Conservation (phyloP, 2,888 invertebrate species). For the Lymantria monacha region DNA sequence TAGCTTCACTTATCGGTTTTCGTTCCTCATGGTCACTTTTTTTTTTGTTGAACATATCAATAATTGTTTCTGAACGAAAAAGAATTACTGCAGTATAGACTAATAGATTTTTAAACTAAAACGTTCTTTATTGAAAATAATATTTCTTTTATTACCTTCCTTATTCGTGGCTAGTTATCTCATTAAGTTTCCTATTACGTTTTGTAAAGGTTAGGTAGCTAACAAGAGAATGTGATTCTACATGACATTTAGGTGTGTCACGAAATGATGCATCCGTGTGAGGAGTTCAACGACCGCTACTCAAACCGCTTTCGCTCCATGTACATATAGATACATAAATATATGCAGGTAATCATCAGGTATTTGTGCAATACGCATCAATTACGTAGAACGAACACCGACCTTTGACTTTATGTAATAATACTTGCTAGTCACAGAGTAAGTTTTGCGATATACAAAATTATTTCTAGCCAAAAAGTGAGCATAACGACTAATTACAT, state of each 20-base stretch:
- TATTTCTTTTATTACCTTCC: not conserved
- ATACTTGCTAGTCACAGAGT: too few relatives aligned
- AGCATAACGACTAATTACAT: too few relatives aligned
- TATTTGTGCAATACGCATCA: constrained; percentile 16
- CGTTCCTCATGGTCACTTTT: too few relatives aligned
- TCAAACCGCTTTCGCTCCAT: constrained; percentile 58
- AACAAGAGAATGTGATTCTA: constrained; percentile 32
- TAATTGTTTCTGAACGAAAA: too few relatives aligned
- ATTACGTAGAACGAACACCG: constrained; percentile 25
- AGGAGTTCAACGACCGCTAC: constrained; percentile 53
- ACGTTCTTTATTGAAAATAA: too few relatives aligned
- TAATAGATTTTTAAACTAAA: too few relatives aligned
- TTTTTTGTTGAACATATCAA: too few relatives aligned
- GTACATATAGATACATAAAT: constrained; percentile 32
- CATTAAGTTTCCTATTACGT: not conserved
- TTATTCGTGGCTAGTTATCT: not conserved
- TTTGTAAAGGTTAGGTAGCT: not conserved
- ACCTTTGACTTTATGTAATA: constrained; percentile 29
- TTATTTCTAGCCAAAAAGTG: too few relatives aligned
- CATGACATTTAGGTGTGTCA: constrained; percentile 45
- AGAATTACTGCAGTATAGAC: too few relatives aligned
- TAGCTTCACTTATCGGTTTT: too few relatives aligned
- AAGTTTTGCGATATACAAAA: too few relatives aligned
- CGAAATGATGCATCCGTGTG: constrained; percentile 55
- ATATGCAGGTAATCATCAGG: not conserved